Conservation (phyloP, 1,140 invertebrate genomes). For the Drosophila navojoa region DNA sequence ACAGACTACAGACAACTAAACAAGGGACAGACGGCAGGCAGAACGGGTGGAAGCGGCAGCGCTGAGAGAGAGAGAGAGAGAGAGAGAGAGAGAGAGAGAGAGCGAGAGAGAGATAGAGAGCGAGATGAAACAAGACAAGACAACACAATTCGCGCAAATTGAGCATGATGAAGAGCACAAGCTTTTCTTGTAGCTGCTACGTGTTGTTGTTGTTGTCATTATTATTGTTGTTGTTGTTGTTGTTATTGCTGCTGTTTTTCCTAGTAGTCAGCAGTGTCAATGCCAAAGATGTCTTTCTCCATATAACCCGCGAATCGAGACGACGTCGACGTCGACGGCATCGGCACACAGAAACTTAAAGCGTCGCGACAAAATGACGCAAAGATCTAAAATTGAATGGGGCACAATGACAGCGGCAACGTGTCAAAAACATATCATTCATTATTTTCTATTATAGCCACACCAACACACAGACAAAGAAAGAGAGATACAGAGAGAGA, state of each 20-base stretch:
- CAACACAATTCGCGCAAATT: conserved; percentile 82
- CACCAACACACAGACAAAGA: conserved; percentile 18
- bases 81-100: conserved; percentile 3
- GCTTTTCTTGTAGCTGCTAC: conserved; percentile 28
- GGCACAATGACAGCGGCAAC: conserved; percentile 72
- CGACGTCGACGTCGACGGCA: conserved; percentile 19
- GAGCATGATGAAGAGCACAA: conserved; percentile 76
- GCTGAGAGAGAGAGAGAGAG: conserved; percentile 3
- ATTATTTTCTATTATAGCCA: conserved; percentile 83
- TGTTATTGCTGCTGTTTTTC: conserved; percentile 12
- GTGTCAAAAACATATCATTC: conserved; percentile 83
- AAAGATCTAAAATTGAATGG: conserved; percentile 70
- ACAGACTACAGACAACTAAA: conserved; percentile 30
- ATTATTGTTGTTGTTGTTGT: conserved; percentile 18
- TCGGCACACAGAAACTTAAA: conserved; percentile 56
- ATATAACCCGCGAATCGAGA: conserved; percentile 52
- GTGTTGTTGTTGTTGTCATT: conserved; percentile 19
- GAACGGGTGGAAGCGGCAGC: background rate
- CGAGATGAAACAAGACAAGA: conserved; percentile 68
- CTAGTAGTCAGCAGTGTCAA: conserved; percentile 64
- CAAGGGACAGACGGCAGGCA: conserved; percentile 55
- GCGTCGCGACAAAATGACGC: conserved; percentile 44
- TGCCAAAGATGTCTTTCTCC: conserved; percentile 68
- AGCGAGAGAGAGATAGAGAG: background rate
- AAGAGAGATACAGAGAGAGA: too few species aligned